Evolutionary conservation across 1,140 invertebrate species (phyloP), one percentile per base, ranked within the genome.

Genomic region (Trichonephila clavipes): DNA sequence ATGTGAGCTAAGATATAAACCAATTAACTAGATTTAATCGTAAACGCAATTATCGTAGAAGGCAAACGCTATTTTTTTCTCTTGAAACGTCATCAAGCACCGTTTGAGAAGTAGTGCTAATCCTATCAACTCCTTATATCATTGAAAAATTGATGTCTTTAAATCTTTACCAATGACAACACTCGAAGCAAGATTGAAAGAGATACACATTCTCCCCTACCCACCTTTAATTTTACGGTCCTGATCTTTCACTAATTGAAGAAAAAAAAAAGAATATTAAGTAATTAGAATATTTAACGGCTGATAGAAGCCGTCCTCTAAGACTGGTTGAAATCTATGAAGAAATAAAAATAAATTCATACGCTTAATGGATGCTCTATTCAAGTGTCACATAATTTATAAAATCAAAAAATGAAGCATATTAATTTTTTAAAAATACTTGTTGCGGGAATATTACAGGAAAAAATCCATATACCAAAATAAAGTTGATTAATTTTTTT

Each of bases 141-240:
- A 82, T 51, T 82, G 77, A 82, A 82, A 82, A 82, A 21, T 82
- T 82, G 77, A 82, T 82, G 77, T 44, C 44, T 82, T 82, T 44
- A 44, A 44, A 82, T n/a, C 44, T 82, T 82, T 82, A 82, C 66
- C 66, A 69, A n/a, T 24, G 12, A 24, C 66, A 69, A n/a, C 12
- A 24, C 66, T 69, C 24, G 24, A 69, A 69, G 66, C n/a, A 69
- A 69, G 66, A 34, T 82, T 44, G 40, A 82, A 82, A 82, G 77
- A 82, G 34, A 34, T 44, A 82, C 34, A 24, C 34, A 24, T 24
- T 69, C 66, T 14, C 21, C 64, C 19, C 19, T 19, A 24, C 66
- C 66, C 66, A 28, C 24, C 66, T 69, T 14, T 69, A 24, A 69
- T 69, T 69, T 24, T 69, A 28, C 66, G 66, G 21, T 69, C 21